Conservation (phyloP, 2,888 invertebrate species). For the Charanyca ferruginea region DNA sequence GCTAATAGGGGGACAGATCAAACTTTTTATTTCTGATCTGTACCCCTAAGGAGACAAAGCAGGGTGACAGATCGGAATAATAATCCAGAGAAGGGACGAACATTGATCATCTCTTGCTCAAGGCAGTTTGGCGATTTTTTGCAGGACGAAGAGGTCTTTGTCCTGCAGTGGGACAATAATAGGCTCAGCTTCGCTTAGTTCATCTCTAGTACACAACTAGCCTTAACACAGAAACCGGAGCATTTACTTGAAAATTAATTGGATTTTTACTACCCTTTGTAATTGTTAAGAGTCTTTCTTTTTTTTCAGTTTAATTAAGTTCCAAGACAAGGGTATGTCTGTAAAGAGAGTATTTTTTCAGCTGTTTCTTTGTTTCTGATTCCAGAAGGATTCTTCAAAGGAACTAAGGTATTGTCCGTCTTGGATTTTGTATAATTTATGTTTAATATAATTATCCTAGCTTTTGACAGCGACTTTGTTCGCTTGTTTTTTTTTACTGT, state of each 20-base stretch:
- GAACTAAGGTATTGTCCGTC: slow-evolving; percentile 5
- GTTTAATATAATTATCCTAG: neutral
- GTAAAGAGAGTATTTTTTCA: slow-evolving; percentile 41
- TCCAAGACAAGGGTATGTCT: slow-evolving; percentile 49
- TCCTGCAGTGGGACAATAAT: no score
- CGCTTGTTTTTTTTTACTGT: no score
- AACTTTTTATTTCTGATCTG: no score
- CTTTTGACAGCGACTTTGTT: no score
- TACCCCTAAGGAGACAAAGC: no score
- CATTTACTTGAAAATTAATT: slow-evolving; percentile 62
- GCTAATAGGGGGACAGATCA: no score
- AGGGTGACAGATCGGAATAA: no score
- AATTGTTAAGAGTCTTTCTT: slow-evolving; percentile 43
- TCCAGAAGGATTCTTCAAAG: neutral
- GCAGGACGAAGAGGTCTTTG: no score
- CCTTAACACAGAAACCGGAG: slow-evolving; percentile 13
- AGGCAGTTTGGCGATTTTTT: no score
- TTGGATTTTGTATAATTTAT: neutral
- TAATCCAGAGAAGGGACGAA: no score
- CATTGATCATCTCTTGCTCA: no score
- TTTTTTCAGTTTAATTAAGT: slow-evolving; percentile 61
- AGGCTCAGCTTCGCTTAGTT: neutral
- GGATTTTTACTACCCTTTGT: slow-evolving; percentile 64
- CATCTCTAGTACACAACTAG: neutral
- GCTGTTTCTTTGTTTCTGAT: slow-evolving; percentile 37